Percentiles rank a stretch among this genome's conserved stretches.
These are phyloP conservation scores for Bruchidius siliquastri DNA, from an alignment of 2,888 invertebrate genomes.

Conservation along the genomic window DNA sequence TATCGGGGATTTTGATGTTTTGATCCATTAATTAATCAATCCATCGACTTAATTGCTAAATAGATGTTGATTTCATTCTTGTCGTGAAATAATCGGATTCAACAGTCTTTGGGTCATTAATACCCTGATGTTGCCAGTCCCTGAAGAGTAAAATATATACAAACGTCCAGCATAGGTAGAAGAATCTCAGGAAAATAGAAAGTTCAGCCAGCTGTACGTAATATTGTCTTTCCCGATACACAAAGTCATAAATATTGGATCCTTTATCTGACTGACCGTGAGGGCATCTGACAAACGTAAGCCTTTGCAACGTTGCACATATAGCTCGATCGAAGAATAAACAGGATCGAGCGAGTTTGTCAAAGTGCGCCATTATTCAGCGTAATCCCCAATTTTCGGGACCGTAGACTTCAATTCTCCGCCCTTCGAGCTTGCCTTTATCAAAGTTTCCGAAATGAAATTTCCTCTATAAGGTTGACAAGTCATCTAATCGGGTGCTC, in stretches of 20 bases:
- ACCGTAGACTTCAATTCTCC: conserved; percentile 50
- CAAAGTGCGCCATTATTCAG: conserved; percentile 39
- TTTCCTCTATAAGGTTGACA: conserved; percentile 54
- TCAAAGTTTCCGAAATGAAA: conserved; percentile 57
- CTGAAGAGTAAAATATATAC: background rate
- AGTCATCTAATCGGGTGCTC: conserved; percentile 53
- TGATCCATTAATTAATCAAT: too few species aligned
- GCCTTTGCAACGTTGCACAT: background rate
- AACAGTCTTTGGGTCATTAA: too few species aligned
- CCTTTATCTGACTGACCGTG: background rate
- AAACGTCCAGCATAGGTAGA: background rate
- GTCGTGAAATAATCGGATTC: too few species aligned
- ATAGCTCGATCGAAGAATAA: background rate
- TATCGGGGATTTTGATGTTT: too few species aligned
- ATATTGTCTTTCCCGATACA: background rate
- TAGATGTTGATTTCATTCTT: too few species aligned
- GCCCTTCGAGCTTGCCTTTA: conserved; percentile 49
- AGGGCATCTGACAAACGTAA: background rate
- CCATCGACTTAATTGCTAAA: too few species aligned
- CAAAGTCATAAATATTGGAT: background rate
- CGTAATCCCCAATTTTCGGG: conserved; percentile 38
- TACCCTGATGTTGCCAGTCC: too few species aligned
- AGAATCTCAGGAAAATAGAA: background rate
- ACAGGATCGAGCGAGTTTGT: conserved; percentile 28
- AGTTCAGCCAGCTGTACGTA: background rate